Evolutionary conservation across 2,797 vertebrate genomes (phyloP).

Genomic region (Paramormyrops hopkinsi): DNA sequence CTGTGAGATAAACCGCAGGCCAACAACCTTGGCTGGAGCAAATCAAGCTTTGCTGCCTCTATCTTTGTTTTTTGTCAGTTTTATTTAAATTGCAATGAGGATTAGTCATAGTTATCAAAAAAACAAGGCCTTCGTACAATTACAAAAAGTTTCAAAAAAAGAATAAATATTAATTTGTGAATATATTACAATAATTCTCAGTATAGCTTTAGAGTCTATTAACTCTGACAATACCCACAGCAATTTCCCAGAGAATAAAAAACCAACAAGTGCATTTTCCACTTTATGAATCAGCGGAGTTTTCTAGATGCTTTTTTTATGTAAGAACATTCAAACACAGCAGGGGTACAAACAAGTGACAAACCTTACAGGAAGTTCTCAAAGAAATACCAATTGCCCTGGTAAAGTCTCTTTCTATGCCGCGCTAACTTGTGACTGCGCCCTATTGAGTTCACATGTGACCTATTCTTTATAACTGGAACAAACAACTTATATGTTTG

Average conservation of each 20-base stretch:
- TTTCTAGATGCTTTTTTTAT: background rate
- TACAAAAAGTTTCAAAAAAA: background rate
- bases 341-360: background rate
- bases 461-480: background rate
- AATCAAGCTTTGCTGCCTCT: background rate
- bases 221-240: background rate
- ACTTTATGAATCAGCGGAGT: background rate
- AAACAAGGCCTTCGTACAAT: background rate
- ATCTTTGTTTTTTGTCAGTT: background rate
- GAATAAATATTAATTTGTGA: background rate
- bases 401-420: background rate
- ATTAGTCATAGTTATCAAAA: background rate
- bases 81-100: background rate
- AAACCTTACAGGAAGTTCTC: background rate
- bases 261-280: background rate
- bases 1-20: background rate
- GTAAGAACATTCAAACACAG: background rate
- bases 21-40: background rate
- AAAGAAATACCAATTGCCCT: background rate
- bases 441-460: background rate
- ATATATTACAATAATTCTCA: background rate
- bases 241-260: background rate
- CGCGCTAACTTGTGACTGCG: background rate
- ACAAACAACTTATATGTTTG: background rate
- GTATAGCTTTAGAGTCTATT: background rate